These are phyloP conservation scores for Acanthurus lineatus DNA, from an alignment of 2,797 vertebrate species.

Conservation along the genomic window DNA sequence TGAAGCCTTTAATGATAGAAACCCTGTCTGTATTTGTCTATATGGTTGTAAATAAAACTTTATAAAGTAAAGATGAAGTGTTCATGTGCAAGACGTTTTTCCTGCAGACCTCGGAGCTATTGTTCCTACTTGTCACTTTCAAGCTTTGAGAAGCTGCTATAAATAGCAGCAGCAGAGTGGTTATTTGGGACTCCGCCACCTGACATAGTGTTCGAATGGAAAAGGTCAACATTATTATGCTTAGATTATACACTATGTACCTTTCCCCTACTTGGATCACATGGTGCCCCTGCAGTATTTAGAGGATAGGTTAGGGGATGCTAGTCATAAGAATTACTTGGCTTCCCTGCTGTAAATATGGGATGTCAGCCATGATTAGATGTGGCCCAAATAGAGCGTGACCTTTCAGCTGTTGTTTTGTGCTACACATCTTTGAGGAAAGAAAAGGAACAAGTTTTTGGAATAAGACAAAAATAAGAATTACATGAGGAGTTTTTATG, in stretches of 20 bases:
- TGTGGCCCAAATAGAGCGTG: slow-evolving; percentile 26
- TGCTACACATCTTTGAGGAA: neutral
- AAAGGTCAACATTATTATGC: slow-evolving; percentile 79
- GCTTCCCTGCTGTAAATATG: slow-evolving; percentile 49
- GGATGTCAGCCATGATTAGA: slow-evolving; percentile 39
- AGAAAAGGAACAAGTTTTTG: neutral
- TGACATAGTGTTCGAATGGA: slow-evolving; percentile 58
- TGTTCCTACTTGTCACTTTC: slow-evolving; percentile 27
- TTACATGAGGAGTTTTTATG: neutral
- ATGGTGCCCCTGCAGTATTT: slow-evolving; percentile 55
- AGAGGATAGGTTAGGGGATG: slow-evolving; percentile 29
- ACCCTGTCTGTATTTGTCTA: slow-evolving; percentile 8
- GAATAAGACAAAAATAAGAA: neutral
- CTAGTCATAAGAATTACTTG: slow-evolving; percentile 27
- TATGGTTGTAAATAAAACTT: slow-evolving; percentile 32
- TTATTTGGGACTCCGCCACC: slow-evolving; percentile 68
- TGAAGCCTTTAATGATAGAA: neutral
- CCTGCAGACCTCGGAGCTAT: neutral
- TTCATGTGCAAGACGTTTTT: neutral
- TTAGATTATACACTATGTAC: slow-evolving; percentile 70
- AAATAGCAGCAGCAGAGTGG: slow-evolving; percentile 65
- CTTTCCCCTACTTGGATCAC: slow-evolving; percentile 79
- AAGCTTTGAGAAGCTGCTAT: slow-evolving; percentile 59
- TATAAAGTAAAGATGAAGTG: neutral
- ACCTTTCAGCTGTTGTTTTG: slow-evolving; percentile 49